Evolutionary conservation across 2,113 vertebrate species (phyloP).

Genomic region (Dolichallabes microphthalmus): DNA sequence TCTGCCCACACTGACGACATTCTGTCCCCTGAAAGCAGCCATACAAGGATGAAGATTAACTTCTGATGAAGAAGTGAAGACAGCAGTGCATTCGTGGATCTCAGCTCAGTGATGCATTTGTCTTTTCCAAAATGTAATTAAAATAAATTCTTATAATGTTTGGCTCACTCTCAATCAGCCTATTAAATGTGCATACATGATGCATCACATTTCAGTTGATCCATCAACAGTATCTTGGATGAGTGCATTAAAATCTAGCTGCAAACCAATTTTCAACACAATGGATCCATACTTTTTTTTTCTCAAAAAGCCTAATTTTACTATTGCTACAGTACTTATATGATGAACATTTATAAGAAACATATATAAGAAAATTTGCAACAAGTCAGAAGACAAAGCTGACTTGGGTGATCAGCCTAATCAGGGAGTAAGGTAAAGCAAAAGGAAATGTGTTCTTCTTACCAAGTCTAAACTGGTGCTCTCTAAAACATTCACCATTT

Average conservation of each 20-base stretch:
- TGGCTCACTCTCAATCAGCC: background rate
- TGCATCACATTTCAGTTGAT: background rate
- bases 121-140: too few species aligned
- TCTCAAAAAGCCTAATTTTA: background rate
- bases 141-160: background rate
- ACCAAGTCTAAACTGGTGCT: conserved; percentile 85
- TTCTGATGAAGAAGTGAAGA: too few species aligned
- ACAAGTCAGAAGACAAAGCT: background rate
- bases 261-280: background rate
- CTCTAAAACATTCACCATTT: conserved; percentile 85
- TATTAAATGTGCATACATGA: background rate
- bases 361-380: background rate
- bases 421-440: background rate
- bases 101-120: too few species aligned
- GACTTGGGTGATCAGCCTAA: background rate
- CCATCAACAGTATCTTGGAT: background rate
- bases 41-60: too few species aligned
- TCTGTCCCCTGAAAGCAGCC: too few species aligned
- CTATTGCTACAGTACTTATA: background rate
- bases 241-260: background rate
- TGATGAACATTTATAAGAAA: too few species aligned
- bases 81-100: too few species aligned
- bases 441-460: conserved; percentile 40
- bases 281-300: background rate
- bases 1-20: too few species aligned